These are phyloP conservation scores for Loriculus beryllinus DNA, from an alignment of 2,797 vertebrate genomes.

Conservation along the genomic window DNA sequence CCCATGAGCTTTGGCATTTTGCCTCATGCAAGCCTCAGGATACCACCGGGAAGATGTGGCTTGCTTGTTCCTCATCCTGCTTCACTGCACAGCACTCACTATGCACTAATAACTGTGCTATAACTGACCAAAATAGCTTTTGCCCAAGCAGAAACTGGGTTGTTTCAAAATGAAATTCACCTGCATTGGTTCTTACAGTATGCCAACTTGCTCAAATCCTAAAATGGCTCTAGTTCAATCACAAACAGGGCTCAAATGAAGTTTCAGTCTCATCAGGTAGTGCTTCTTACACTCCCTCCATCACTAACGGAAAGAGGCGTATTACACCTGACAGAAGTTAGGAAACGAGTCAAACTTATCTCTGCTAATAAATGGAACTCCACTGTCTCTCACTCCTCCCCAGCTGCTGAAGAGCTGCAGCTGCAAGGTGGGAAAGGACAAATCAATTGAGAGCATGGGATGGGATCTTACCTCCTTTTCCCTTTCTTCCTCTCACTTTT, in stretches of 20 bases:
- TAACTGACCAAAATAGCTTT: background rate
- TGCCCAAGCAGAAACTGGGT: background rate
- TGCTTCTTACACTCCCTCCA: background rate
- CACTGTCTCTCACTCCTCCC: background rate
- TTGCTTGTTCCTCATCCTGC: background rate
- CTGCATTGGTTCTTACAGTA: background rate
- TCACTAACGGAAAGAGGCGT: background rate
- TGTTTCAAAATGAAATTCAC: background rate
- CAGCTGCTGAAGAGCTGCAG: background rate
- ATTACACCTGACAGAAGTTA: background rate
- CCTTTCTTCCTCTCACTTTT: background rate
- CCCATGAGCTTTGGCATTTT: background rate
- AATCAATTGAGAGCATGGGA: background rate
- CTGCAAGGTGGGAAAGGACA: background rate
- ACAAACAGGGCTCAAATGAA: background rate
- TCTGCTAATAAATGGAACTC: background rate
- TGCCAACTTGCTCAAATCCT: background rate
- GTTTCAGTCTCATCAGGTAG: background rate
- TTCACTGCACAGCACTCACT: background rate
- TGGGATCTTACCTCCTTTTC: background rate
- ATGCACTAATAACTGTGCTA: rapidly evolving
- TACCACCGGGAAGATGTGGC: background rate
- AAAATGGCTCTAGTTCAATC: background rate
- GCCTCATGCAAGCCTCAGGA: background rate
- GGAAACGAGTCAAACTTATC: background rate